Percentiles rank a stretch among this genome's conserved stretches.
These are phyloP conservation scores for Ivindomyrus marchei DNA, from an alignment of 2,113 vertebrate species.

Conservation along the genomic window DNA sequence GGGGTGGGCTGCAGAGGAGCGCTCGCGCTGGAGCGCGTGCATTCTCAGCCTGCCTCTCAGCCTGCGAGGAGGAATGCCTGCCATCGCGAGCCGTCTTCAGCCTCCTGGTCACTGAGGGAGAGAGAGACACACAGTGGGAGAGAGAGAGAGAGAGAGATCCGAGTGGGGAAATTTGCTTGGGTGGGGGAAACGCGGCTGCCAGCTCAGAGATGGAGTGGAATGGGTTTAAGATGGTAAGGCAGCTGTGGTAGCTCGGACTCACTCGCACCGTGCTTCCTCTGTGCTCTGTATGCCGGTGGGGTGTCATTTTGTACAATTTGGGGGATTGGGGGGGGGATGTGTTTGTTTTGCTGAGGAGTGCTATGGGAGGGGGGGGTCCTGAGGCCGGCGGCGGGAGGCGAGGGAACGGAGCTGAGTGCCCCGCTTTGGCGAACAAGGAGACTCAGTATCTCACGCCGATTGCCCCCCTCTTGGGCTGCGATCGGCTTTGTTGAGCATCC, in stretches of 20 bases:
- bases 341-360: slow-evolving; percentile 30
- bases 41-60: slow-evolving; percentile 85
- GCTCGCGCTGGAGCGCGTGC: slow-evolving; percentile 84
- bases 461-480: not conserved
- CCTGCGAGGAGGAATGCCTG: slow-evolving; percentile 93
- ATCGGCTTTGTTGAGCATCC: slow-evolving; percentile 37
- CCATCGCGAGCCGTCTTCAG: slow-evolving; percentile 82
- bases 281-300: slow-evolving; percentile 23
- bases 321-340: slow-evolving; percentile 32
- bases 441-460: slow-evolving; percentile 37
- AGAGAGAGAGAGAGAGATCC: slow-evolving; percentile 36
- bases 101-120: slow-evolving; percentile 75
- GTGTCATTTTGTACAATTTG: slow-evolving; percentile 14
- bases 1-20: slow-evolving; percentile 84
- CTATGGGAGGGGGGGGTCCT: slow-evolving; percentile 39
- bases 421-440: slow-evolving; percentile 47
- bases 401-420: slow-evolving; percentile 37
- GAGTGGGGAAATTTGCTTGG: slow-evolving; percentile 44
- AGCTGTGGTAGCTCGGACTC: slow-evolving; percentile 50
- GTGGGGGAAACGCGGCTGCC: slow-evolving; percentile 65
- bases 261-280: slow-evolving; percentile 36
- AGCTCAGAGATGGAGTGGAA: slow-evolving; percentile 99
- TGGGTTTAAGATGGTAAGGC: slow-evolving; percentile 99
- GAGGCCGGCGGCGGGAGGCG: slow-evolving; percentile 36
- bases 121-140: slow-evolving; percentile 56